A percentile compares a stretch with the other conserved stretches of the same genome.
These are phyloP conservation scores for Gobiocypris rarus DNA, from an alignment of 2,113 vertebrate species.

Conservation along the genomic window DNA sequence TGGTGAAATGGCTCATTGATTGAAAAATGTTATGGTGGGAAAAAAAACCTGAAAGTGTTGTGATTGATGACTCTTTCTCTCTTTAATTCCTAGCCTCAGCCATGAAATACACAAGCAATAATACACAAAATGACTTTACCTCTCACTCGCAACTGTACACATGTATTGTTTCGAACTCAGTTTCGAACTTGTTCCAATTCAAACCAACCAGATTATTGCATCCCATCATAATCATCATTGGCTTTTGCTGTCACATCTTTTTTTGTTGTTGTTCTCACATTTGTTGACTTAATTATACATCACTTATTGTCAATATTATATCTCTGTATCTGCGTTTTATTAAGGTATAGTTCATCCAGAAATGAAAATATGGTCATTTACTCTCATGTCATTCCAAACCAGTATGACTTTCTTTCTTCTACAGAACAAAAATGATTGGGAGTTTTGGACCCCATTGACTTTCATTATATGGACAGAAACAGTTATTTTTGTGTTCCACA, in stretches of 20 bases:
- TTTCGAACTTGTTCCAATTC: neutral
- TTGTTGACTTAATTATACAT: neutral
- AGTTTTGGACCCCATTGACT: neutral
- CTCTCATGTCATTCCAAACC: neutral
- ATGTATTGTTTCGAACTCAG: neutral
- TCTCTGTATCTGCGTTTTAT: neutral
- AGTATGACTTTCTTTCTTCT: neutral
- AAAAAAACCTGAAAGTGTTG: slow-evolving; percentile 21
- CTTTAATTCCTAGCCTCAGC: slow-evolving; percentile 4
- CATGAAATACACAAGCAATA: slow-evolving; percentile 34
- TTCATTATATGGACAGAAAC: neutral
- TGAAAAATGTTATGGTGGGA: slow-evolving; percentile 65
- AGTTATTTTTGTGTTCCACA: neutral
- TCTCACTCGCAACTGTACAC: neutral
- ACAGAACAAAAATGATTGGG: neutral
- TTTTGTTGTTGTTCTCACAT: neutral
- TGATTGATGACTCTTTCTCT: slow-evolving; percentile 50
- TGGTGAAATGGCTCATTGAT: slow-evolving; percentile 61
- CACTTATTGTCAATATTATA: neutral
- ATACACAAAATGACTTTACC: neutral
- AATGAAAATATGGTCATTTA: neutral
- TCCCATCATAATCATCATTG: neutral
- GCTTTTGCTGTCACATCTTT: neutral
- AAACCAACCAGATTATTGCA: neutral
- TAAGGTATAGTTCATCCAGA: neutral